Evolutionary conservation across 2,888 invertebrate genomes (phyloP), one percentile per base, ranked within the genome.

Genomic region (Nebria salina): DNA sequence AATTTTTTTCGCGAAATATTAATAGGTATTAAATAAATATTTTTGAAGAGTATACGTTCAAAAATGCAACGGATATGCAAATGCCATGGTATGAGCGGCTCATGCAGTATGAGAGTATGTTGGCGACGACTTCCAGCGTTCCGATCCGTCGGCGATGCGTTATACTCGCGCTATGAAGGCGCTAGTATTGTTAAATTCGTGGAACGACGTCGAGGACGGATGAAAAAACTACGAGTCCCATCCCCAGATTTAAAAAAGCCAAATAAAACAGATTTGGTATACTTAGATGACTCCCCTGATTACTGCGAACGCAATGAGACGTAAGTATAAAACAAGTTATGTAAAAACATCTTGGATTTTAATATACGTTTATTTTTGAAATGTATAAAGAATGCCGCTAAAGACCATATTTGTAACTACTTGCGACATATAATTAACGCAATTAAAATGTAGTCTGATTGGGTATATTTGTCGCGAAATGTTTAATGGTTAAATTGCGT

Each of bases 41-140:
- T 68, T n/a, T 15, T 11, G 15, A 83, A 93, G 93, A 93, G 93
- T 15, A 93, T 94, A 42, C 91, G 94, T 78, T 92, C 94, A 26
- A 91, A 94, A 82, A 95, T 97, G 95, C 95, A 96, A 87, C 92
- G 95, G 68, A 93, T 96, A 25, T 97, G 97, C 91, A 97, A 97
- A 88, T 97, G 97, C 86, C 97, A 97, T 88, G 97, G 97, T 34
- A 96, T 97, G 91, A 97, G 97, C 0, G 97, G 97, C 0, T 97
- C 97, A 2, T 97, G 97, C 89, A 96, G 96, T 68, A 93, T 96
- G 83, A 92, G 95, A 74, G 96, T 97, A 7, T 97, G 97, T 88
- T 97, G 97, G 97, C 91, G 96, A 84, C 93, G 95, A 82, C 90
- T 97, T 85, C 94, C 95, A 4, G 91, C 93, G 66, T 94, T 97